These are phyloP conservation scores for Dasysyrphus albostriatus DNA, from an alignment of 2,888 invertebrate genomes.

Conservation along the genomic window DNA sequence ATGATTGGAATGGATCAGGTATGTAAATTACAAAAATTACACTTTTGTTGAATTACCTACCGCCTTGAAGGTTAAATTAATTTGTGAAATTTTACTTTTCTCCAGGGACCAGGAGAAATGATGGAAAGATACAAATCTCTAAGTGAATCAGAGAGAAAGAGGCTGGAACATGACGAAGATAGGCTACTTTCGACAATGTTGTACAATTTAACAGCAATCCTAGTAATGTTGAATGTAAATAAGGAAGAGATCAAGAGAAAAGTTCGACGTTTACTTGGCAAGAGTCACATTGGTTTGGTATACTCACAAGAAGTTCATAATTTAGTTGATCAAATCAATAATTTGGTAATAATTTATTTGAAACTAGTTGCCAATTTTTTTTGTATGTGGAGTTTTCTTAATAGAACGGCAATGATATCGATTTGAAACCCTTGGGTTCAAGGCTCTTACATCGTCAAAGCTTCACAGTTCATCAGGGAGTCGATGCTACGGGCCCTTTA, in stretches of 20 bases:
- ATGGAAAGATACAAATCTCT: constrained; percentile 98
- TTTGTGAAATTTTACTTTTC: background rate
- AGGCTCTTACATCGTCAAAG: constrained; percentile 97
- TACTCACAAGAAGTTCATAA: constrained; percentile 99
- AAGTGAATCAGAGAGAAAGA: constrained; percentile 95
- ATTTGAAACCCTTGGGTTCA: constrained; percentile 97
- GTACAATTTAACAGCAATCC: constrained; percentile 97
- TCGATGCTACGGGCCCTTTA: constrained; percentile 95
- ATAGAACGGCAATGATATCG: constrained; percentile 98
- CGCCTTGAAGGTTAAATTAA: background rate
- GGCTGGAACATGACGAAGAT: constrained; percentile 99
- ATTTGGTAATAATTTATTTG: constrained; percentile 87
- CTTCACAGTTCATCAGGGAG: constrained; percentile 98
- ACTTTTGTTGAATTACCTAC: constrained; percentile 64
- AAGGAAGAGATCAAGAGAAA: constrained; percentile 94
- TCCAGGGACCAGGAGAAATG: constrained; percentile 96
- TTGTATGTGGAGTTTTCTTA: background rate
- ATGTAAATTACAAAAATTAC: no score
- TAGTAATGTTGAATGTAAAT: constrained; percentile 95
- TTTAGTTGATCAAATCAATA: constrained; percentile 96
- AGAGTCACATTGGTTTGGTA: constrained; percentile 98
- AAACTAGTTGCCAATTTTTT: background rate
- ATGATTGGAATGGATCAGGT: constrained; percentile 99
- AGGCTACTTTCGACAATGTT: constrained; percentile 96
- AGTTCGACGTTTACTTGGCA: constrained; percentile 95